phyloP scores from a whole-genome alignment of 2,888 invertebrate species.

The Catocala nupta region DNA sequence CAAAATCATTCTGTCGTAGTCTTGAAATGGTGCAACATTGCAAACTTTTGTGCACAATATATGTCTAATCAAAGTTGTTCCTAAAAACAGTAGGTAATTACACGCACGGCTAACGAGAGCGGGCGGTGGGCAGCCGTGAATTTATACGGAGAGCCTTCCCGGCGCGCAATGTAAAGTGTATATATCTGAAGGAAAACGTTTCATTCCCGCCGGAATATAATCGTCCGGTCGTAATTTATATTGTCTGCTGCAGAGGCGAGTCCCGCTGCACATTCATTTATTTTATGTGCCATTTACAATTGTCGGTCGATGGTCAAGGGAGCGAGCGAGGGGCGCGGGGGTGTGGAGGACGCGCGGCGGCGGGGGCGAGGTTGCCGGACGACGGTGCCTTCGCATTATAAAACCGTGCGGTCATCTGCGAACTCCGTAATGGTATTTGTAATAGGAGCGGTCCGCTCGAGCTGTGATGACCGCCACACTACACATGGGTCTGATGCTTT shows the following conservation, averaged over 20 bases:
- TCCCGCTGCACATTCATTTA: conserved; percentile 88
- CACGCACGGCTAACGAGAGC: conserved; percentile 76
- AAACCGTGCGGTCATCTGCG: conserved; percentile 88
- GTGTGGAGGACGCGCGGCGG: conserved; percentile 57
- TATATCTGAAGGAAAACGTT: conserved; percentile 84
- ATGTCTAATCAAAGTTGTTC: conserved; percentile 69
- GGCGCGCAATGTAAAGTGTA: conserved; percentile 73
- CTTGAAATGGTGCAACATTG: neutral
- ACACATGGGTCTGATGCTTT: conserved; percentile 79
- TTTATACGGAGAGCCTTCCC: conserved; percentile 63
- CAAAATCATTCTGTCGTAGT: neutral
- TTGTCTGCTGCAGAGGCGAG: conserved; percentile 88
- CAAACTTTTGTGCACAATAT: conserved; percentile 28
- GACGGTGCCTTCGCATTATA: conserved; percentile 86
- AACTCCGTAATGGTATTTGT: conserved; percentile 85
- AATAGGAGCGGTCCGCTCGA: conserved; percentile 80
- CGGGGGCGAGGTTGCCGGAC: conserved; percentile 63
- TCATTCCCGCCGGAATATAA: conserved; percentile 87
- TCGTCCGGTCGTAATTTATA: conserved; percentile 88
- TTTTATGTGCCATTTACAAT: conserved; percentile 89
- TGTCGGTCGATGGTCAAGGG: conserved; percentile 89
- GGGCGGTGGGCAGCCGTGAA: conserved; percentile 62
- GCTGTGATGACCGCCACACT: conserved; percentile 69
- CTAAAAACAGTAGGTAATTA: conserved; percentile 76
- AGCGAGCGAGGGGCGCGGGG: conserved; percentile 69